These are phyloP conservation scores for Drosophila cognata DNA, from an alignment of 2,888 invertebrate species.

Conservation along the genomic window DNA sequence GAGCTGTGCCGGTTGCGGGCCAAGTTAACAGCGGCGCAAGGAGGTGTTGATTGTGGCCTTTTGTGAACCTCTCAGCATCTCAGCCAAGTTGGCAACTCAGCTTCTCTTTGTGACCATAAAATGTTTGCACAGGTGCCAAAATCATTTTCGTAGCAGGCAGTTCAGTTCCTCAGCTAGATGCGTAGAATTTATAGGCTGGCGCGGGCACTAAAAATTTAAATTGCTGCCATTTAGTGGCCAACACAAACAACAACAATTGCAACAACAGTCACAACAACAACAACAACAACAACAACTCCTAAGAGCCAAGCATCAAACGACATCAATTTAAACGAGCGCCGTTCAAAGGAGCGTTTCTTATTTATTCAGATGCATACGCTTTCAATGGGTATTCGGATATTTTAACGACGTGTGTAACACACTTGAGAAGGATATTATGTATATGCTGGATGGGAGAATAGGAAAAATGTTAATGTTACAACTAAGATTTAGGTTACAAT, in stretches of 20 bases:
- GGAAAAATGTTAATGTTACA: not conserved
- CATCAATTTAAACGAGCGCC: slow-evolving; percentile 74
- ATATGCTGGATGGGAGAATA: not conserved
- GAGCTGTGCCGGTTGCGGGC: not conserved
- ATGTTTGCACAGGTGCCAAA: slow-evolving; percentile 63
- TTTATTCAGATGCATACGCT: not conserved
- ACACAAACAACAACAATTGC: slow-evolving; percentile 21
- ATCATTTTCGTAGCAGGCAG: slow-evolving; percentile 34
- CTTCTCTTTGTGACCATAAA: slow-evolving; percentile 43
- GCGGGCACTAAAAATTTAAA: slow-evolving; percentile 75
- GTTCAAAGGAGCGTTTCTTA: slow-evolving; percentile 42
- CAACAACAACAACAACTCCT: slow-evolving; percentile 6
- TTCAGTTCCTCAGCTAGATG: slow-evolving; percentile 41
- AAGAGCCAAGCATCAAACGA: slow-evolving; percentile 48
- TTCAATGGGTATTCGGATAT: not conserved
- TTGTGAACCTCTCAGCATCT: slow-evolving; percentile 53
- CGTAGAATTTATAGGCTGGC: slow-evolving; percentile 67
- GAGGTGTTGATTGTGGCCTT: slow-evolving; percentile 71
- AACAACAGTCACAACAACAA: slow-evolving; percentile 10
- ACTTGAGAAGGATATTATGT: not conserved
- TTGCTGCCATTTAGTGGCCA: slow-evolving; percentile 72
- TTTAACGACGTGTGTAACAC: not conserved
- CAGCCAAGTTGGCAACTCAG: slow-evolving; percentile 11
- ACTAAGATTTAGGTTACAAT: not conserved
- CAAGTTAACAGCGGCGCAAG: slow-evolving; percentile 23